Evolutionary conservation across 2,888 invertebrate genomes (phyloP).

Genomic region (Folsomia candida): DNA sequence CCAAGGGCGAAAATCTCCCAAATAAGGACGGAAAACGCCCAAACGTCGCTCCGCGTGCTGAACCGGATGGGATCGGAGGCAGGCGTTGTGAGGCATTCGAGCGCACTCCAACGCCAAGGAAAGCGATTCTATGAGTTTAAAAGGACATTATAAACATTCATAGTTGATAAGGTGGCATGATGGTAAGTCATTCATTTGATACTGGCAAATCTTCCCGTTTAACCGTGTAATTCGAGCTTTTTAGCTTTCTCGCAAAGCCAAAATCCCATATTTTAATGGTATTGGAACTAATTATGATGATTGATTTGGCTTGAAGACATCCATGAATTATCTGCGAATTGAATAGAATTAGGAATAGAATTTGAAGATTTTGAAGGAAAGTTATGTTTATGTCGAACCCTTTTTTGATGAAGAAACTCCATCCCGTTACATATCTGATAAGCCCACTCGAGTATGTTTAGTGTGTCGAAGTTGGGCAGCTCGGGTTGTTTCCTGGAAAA

Average conservation of each 20-base stretch:
- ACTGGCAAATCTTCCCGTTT: background rate
- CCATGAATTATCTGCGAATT: constrained; percentile 3
- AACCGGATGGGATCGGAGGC: background rate
- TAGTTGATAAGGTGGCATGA: background rate
- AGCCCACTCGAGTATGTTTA: constrained; percentile 4
- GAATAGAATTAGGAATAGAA: too few relatives aligned
- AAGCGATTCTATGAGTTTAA: background rate
- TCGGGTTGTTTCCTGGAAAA: too few relatives aligned
- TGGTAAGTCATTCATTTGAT: background rate
- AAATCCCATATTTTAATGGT: background rate
- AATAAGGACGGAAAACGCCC: background rate
- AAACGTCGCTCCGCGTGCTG: background rate
- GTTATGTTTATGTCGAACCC: background rate
- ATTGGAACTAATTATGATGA: background rate
- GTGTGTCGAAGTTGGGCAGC: background rate
- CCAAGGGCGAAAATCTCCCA: constrained; percentile 13
- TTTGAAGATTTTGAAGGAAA: too few relatives aligned
- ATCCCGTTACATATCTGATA: constrained; percentile 1
- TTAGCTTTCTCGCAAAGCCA: background rate
- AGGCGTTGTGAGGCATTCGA: background rate
- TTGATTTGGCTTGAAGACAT: background rate
- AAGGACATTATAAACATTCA: background rate
- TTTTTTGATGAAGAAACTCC: constrained; percentile 9
- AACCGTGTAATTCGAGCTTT: background rate
- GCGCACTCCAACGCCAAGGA: constrained; percentile 4